Evolutionary conservation across 2,888 invertebrate species (phyloP).

Genomic region (Lycia hirtaria): DNA sequence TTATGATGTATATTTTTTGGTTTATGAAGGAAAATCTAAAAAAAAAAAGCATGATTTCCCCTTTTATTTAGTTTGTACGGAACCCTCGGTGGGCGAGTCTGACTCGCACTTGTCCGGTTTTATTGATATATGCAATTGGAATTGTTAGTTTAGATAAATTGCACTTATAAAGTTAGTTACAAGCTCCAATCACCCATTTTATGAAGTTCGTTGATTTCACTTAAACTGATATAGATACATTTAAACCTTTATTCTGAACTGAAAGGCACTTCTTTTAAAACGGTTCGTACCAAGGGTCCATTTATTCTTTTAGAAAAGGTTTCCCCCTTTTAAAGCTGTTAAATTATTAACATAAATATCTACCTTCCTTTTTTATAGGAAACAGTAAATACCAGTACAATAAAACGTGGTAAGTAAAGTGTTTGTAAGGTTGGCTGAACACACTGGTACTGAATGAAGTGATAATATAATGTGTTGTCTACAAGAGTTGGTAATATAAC

Average conservation of each 20-base stretch:
- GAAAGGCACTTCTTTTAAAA: conserved; percentile 2
- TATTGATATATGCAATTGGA: too few species aligned
- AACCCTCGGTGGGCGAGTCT: too few species aligned
- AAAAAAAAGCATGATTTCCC: too few species aligned
- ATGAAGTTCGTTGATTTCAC: too few species aligned
- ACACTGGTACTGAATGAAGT: neutral
- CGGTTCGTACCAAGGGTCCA: conserved; percentile 1
- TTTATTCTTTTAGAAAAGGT: conserved; percentile 13
- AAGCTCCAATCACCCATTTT: too few species aligned
- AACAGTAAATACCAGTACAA: conserved; percentile 2
- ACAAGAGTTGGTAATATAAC: too few species aligned
- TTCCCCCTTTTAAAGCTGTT: conserved; percentile 9
- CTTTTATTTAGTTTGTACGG: too few species aligned
- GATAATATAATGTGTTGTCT: neutral
- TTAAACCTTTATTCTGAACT: neutral
- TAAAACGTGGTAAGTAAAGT: neutral
- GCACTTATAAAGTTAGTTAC: too few species aligned
- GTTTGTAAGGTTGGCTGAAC: neutral
- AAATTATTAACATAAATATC: conserved; percentile 16
- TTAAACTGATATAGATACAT: neutral
- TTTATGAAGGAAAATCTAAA: too few species aligned
- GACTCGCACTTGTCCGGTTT: too few species aligned
- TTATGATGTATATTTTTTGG: too few species aligned
- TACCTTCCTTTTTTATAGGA: conserved; percentile 4
- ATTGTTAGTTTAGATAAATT: too few species aligned